A percentile compares a stretch with the other conserved stretches of the same genome.
Evolutionary conservation across 1,140 invertebrate genomes (phyloP).

Genomic region (Xylocopa sonorina): DNA sequence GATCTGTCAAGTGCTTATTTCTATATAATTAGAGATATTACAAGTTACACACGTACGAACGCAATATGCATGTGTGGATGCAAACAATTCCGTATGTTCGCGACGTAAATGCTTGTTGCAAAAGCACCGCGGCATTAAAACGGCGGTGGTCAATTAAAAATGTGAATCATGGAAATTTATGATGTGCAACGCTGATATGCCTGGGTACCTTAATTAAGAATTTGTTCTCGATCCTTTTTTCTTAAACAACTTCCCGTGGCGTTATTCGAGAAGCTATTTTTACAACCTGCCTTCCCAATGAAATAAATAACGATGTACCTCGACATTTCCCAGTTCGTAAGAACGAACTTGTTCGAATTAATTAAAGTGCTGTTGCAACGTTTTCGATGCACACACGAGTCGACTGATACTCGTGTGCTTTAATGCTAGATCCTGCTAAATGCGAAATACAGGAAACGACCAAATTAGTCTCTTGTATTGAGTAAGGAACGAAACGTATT

Average conservation of each 20-base stretch:
- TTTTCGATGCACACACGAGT: neutral
- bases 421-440: neutral
- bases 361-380: neutral
- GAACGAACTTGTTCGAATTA: neutral
- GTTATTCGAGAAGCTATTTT: neutral
- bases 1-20: neutral
- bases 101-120: constrained; percentile 11
- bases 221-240: neutral
- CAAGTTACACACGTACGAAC: neutral
- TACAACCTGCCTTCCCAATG: neutral
- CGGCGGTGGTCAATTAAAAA: neutral
- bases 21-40: constrained; percentile 11
- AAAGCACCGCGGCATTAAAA: constrained; percentile 16
- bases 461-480: neutral
- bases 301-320: too few relatives aligned
- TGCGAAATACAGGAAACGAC: neutral
- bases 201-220: neutral
- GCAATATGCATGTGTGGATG: neutral
- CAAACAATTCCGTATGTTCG: constrained; percentile 10
- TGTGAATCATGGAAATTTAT: neutral
- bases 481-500: neutral
- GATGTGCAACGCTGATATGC: constrained; percentile 17
- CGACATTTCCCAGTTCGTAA: too few relatives aligned
- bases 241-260: neutral
- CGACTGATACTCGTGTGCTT: neutral